A percentile compares a stretch with the other conserved stretches of the same genome.
These are phyloP conservation scores for Euglossa dilemma DNA, from an alignment of 1,140 invertebrate genomes.

Conservation along the genomic window DNA sequence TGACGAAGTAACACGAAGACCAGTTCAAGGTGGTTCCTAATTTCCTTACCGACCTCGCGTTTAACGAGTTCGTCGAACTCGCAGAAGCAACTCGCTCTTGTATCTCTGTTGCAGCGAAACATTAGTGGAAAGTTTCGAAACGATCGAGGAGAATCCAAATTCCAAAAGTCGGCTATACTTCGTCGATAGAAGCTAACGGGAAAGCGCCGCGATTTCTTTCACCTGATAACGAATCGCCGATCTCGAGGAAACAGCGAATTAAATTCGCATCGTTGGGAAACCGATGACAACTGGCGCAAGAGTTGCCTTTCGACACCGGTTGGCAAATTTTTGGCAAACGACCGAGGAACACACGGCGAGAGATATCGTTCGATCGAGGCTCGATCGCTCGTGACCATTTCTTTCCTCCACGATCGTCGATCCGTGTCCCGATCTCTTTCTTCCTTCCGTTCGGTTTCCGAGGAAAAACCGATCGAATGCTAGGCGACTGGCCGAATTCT, in stretches of 20 bases:
- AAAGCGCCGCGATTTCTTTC: too few relatives aligned
- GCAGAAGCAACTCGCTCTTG: not conserved
- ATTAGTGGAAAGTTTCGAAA: not conserved
- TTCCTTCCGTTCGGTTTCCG: not conserved
- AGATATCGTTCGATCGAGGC: conserved; percentile 10
- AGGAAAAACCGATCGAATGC: not conserved
- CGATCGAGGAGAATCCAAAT: too few relatives aligned
- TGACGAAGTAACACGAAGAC: too few relatives aligned
- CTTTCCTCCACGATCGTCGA: conserved; percentile 17
- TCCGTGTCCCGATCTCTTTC: conserved; percentile 14
- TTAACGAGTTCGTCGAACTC: not conserved
- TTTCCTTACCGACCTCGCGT: not conserved
- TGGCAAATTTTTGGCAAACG: conserved; percentile 40
- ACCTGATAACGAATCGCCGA: too few relatives aligned
- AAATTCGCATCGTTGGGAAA: conserved; percentile 13
- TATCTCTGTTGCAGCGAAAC: not conserved
- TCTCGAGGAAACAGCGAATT: not conserved
- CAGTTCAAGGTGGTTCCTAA: not conserved
- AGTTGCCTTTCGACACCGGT: conserved; percentile 10
- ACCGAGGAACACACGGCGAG: not conserved
- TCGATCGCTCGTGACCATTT: conserved; percentile 55
- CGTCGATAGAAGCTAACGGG: too few relatives aligned
- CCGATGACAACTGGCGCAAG: not conserved
- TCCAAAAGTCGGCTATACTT: too few relatives aligned
- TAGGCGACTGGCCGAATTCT: not conserved